Conservation (phyloP, 2,888 invertebrate species). For the Lingula anatina region DNA sequence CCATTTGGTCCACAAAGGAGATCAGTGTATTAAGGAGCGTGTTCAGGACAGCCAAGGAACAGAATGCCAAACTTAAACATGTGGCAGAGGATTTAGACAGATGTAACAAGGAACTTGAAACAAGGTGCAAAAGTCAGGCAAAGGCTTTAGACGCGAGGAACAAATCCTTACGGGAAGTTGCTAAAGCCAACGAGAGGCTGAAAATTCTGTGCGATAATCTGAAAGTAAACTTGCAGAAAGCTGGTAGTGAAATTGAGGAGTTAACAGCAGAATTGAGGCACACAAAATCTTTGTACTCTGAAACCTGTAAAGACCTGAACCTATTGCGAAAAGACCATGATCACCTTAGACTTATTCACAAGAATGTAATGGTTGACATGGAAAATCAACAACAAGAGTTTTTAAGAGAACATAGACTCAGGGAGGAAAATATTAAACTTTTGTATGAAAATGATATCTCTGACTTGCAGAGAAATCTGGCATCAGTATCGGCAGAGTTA, state of each 20-base stretch:
- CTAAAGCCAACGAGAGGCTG: slow-evolving; percentile 31
- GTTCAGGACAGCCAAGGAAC: slow-evolving; percentile 30
- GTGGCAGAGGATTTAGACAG: slow-evolving; percentile 21
- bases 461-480: slow-evolving; percentile 26
- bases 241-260: slow-evolving; percentile 26
- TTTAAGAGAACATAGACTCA: slow-evolving; percentile 20
- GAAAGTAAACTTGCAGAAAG: slow-evolving; percentile 23
- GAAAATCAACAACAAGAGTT: slow-evolving; percentile 23
- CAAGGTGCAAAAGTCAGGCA: slow-evolving; percentile 14
- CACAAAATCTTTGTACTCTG: slow-evolving; percentile 24
- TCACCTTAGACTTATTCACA: slow-evolving; percentile 24
- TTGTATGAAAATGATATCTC: slow-evolving; percentile 27
- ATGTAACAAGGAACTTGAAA: slow-evolving; percentile 21
- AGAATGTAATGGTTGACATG: slow-evolving; percentile 25
- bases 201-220: slow-evolving; percentile 33
- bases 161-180: slow-evolving; percentile 21
- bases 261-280: slow-evolving; percentile 34
- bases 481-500: slow-evolving; percentile 21
- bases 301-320: slow-evolving; percentile 27
- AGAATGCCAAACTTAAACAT: slow-evolving; percentile 28
- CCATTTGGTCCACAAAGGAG: slow-evolving; percentile 39
- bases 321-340: slow-evolving; percentile 23
- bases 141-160: slow-evolving; percentile 17
- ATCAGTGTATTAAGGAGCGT: slow-evolving; percentile 31
- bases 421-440: slow-evolving; percentile 25